Base-by-base conservation (phyloP, 2,888 invertebrate species). In the Caenorhabditis imperialis region DNA sequence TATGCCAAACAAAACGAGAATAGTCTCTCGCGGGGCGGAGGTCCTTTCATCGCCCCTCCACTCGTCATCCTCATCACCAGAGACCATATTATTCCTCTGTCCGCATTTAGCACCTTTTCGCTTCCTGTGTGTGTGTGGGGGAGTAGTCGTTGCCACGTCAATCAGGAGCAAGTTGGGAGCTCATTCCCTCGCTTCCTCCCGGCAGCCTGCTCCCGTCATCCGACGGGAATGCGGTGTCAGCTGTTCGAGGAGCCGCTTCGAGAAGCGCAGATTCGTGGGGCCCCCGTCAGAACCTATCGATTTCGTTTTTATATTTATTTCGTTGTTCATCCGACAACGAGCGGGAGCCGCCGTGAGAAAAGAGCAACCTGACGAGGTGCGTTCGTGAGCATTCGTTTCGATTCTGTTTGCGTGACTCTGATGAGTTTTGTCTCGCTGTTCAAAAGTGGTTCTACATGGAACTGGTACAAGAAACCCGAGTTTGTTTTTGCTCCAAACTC, bases 241-340 rank as follows among this genome's bases (percentile, higher is more conserved):
- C 67, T 67, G 67, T 67, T 67, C 67, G 47, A 48, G 57, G 51
- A 51, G 10, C 30, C 30, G 10, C 30, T 30, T 30, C 7, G 37
- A 22, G 23, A 10, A 6, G 54, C 47, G 65, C 55, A 47, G 57
- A 30, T 65, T 63, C 63, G 37, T 57, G 57, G 54, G 63, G 55
- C 55, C 44, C 50, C 27, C 44, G 50, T 47, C 60, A 57, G 40
- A 47, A 44, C 51, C 67, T 67, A 67, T 67, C 67, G 67, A 67
- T 67, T 67, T 67, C 67, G 67, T 67, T 67, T 67, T 67, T 67
- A 67, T 67, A 67, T 67, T 67, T 57, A 67, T 67, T 57, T 67
- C 51, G 67, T 67, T 57, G 67, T 67, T 67, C 67, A 67, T 51
- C 45, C 33, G n/a, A n/a, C n/a, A n/a, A n/a, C n/a, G n/a, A n/a